Conservation (phyloP, 2,888 invertebrate genomes). For the Aradus depressus region DNA sequence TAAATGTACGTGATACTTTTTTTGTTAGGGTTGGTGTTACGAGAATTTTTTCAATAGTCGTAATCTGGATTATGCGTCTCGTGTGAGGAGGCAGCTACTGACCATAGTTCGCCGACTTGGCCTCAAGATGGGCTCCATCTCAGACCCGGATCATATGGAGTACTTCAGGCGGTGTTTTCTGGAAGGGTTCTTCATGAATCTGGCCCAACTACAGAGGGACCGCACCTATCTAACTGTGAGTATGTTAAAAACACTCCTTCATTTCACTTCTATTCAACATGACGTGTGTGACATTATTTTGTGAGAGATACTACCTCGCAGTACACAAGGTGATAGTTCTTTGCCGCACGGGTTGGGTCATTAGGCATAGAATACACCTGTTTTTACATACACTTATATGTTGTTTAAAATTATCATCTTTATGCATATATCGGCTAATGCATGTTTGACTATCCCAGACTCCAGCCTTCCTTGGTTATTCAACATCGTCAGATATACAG, state of each 20-base stretch:
- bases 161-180: conserved; percentile 73
- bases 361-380: background rate
- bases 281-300: too few species aligned
- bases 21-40: conserved; percentile 67
- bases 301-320: too few species aligned
- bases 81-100: conserved; percentile 68
- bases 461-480: too few species aligned
- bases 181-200: conserved; percentile 72
- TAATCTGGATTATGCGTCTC: conserved; percentile 67
- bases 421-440: too few species aligned
- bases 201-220: conserved; percentile 68
- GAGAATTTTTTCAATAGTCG: conserved; percentile 77
- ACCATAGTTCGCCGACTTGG: conserved; percentile 54
- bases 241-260: conserved; percentile 7
- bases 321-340: too few species aligned
- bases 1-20: conserved; percentile 12
- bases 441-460: too few species aligned
- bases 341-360: background rate
- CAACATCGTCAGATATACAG: too few species aligned
- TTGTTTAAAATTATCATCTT: background rate
- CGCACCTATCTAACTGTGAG: conserved; percentile 57
- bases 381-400: background rate
- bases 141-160: conserved; percentile 37
- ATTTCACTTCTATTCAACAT: background rate
- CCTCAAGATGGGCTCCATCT: conserved; percentile 47